phyloP scores from a whole-genome alignment of 30 jellyfish, hydroid and myxozoan genomes.

The Rhopilema esculentum region DNA sequence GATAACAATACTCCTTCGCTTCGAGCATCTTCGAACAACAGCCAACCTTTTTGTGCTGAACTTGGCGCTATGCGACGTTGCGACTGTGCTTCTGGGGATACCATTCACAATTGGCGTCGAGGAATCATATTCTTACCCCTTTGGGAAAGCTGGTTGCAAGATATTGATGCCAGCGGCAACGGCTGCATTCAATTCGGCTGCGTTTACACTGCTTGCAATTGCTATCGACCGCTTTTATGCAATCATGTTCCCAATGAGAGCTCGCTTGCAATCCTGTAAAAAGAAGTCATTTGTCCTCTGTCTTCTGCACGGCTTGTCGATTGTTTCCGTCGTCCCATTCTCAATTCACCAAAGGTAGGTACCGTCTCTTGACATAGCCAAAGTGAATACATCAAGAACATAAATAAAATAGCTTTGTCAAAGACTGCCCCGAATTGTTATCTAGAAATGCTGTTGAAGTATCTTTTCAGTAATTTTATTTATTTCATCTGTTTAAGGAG shows the following conservation, averaged over 20 bases:
- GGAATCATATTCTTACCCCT: slow-evolving; percentile 45
- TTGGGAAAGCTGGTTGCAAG: slow-evolving; percentile 76
- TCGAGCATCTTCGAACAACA: slow-evolving; percentile 66
- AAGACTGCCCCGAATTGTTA: too few species aligned
- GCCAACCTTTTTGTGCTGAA: slow-evolving; percentile 64
- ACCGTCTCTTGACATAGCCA: too few species aligned
- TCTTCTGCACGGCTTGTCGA: slow-evolving; percentile 43
- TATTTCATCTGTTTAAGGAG: too few species aligned
- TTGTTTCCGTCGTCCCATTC: slow-evolving; percentile 55
- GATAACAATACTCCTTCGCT: slow-evolving; percentile 51
- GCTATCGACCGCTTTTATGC: slow-evolving; percentile 81
- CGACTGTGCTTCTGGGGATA: slow-evolving; percentile 58
- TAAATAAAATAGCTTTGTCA: too few species aligned
- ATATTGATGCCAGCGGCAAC: slow-evolving; percentile 79
- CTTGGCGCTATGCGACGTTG: slow-evolving; percentile 65
- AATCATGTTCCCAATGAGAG: slow-evolving; percentile 65
- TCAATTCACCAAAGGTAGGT: slow-evolving; percentile 43
- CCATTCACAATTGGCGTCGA: slow-evolving; percentile 69
- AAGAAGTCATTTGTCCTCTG: slow-evolving; percentile 30
- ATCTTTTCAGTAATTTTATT: too few species aligned
- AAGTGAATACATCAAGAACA: too few species aligned
- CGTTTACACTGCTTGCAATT: slow-evolving; percentile 58
- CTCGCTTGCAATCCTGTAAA: slow-evolving; percentile 43
- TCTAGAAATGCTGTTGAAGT: too few species aligned
- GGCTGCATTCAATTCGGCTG: slow-evolving; percentile 67